A percentile compares a stretch with the other conserved stretches of the same genome.
These are phyloP conservation scores for Suillia variegata DNA, from an alignment of 2,888 invertebrate genomes.

Conservation along the genomic window DNA sequence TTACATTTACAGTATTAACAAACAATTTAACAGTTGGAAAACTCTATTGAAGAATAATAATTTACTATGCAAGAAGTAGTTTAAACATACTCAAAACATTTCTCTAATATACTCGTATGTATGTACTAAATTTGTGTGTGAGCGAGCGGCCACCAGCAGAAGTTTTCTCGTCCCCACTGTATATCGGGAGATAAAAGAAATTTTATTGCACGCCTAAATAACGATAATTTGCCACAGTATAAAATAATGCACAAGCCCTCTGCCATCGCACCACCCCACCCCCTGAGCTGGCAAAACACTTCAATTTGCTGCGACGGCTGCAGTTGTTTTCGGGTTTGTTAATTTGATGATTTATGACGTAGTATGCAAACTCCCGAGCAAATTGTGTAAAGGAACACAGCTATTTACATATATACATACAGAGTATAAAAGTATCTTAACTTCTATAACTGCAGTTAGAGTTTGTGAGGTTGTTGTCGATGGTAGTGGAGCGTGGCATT, in stretches of 20 bases:
- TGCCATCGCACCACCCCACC: background rate
- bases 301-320: constrained; percentile 15
- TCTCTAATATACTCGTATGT: no score
- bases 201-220: background rate
- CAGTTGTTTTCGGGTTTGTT: constrained; percentile 37
- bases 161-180: no score
- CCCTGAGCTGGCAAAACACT: constrained; percentile 10
- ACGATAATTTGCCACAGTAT: constrained; percentile 2
- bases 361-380: constrained; percentile 2
- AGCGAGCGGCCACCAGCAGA: no score
- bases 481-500: background rate
- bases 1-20: no score
- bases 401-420: no score
- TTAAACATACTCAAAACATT: no score
- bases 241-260: background rate
- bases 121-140: no score
- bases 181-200: background rate
- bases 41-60: no score
- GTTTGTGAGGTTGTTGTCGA: background rate
- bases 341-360: constrained; percentile 37
- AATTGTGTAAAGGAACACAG: constrained; percentile 5
- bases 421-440: background rate
- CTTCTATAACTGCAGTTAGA: background rate
- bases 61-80: no score
- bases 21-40: no score